These are phyloP conservation scores for Saguinus imperator DNA, from an alignment of 2,113 vertebrate species.

Conservation along the genomic window DNA sequence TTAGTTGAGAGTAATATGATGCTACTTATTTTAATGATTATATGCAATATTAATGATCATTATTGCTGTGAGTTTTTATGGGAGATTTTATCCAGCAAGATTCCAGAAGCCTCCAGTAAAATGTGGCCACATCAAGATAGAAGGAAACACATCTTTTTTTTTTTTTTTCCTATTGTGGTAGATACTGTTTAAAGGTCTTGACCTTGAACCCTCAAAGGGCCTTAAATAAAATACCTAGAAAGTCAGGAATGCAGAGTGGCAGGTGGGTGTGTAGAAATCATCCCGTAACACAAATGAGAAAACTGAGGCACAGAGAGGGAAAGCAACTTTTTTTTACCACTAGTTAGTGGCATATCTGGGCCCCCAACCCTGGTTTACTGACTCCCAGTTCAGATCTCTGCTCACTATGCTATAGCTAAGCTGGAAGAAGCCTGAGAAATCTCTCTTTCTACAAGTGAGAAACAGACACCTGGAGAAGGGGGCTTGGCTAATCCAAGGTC, in stretches of 20 bases:
- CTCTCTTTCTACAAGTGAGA: neutral
- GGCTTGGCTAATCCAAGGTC: neutral
- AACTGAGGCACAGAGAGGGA: neutral
- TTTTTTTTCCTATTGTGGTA: neutral
- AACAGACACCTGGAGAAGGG: neutral
- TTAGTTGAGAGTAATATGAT: conserved; percentile 29
- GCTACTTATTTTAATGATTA: conserved; percentile 40
- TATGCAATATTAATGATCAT: conserved; percentile 61
- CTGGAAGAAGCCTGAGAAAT: neutral
- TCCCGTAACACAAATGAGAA: neutral
- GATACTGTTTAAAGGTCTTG: neutral
- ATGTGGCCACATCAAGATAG: neutral
- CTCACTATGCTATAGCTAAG: neutral
- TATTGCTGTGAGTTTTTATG: conserved; percentile 32
- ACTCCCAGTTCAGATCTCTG: neutral
- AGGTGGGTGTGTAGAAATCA: neutral
- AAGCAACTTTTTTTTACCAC: neutral
- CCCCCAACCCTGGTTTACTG: neutral
- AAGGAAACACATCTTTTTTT: neutral
- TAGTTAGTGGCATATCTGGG: neutral
- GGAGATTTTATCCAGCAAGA: conserved; percentile 22
- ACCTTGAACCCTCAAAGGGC: neutral
- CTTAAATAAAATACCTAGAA: conserved; percentile 11
- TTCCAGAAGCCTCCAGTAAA: neutral
- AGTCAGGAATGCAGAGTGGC: neutral